These are phyloP conservation scores for Carduelis carduelis DNA, from an alignment of 2,797 vertebrate genomes.

Conservation along the genomic window DNA sequence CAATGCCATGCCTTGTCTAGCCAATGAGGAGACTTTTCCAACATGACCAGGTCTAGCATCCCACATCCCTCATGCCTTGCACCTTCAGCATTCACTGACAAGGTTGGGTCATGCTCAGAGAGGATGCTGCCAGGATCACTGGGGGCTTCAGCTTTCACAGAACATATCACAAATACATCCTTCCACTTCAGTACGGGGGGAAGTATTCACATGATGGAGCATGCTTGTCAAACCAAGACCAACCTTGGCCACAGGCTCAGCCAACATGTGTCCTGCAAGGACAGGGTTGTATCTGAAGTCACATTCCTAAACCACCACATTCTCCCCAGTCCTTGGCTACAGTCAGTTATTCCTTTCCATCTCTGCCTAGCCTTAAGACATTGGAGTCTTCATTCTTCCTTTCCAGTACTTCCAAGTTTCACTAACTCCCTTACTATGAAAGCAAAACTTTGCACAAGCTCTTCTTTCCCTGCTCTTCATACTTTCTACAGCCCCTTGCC, in stretches of 20 bases:
- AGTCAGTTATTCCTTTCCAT: not conserved
- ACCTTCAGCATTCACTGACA: not conserved
- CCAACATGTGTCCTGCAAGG: not conserved
- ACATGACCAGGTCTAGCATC: not conserved
- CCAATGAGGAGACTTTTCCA: not conserved
- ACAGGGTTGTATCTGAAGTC: not conserved
- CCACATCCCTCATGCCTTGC: not conserved
- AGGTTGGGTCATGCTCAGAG: not conserved
- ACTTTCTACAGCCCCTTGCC: not conserved
- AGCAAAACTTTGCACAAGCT: not conserved
- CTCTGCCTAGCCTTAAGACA: not conserved
- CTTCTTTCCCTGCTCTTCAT: not conserved
- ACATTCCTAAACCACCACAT: not conserved
- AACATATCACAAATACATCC: not conserved
- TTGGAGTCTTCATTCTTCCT: not conserved
- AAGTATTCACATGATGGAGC: not conserved
- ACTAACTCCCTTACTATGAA: not conserved
- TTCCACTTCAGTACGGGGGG: not conserved
- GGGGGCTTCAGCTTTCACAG: not conserved
- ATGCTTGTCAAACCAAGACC: not conserved
- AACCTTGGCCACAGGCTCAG: not conserved
- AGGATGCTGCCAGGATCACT: not conserved
- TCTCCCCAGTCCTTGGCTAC: not conserved
- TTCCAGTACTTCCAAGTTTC: not conserved
- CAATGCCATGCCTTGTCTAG: not conserved